Conservation (phyloP, 2,113 vertebrate genomes). For the Erpornis zantholeuca region DNA sequence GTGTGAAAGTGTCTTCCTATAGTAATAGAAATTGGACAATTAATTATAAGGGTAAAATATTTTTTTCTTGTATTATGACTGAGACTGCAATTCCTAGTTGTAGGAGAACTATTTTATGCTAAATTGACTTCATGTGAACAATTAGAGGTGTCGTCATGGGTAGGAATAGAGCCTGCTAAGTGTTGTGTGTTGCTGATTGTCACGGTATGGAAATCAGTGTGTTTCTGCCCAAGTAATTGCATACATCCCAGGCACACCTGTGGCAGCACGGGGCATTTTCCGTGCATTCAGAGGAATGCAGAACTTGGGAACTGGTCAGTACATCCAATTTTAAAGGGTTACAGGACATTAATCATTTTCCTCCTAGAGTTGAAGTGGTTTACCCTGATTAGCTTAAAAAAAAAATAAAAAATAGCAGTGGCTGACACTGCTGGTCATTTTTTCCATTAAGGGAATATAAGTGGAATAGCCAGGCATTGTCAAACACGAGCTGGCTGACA, state of each 20-base stretch:
- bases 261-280: not conserved
- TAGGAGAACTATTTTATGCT: not conserved
- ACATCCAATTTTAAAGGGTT: not conserved
- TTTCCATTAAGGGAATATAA: not conserved
- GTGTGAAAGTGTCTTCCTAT: not conserved
- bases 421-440: not conserved
- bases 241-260: not conserved
- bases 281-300: not conserved
- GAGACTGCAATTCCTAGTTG: not conserved
- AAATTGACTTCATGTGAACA: not conserved
- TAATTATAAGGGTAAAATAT: slow-evolving; percentile 9
- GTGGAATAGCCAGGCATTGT: not conserved
- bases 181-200: not conserved
- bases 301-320: not conserved
- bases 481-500: not conserved
- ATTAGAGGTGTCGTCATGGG: not conserved
- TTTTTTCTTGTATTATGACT: not conserved
- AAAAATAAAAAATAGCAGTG: not conserved
- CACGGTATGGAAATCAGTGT: not conserved
- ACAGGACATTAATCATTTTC: not conserved
- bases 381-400: not conserved
- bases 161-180: not conserved
- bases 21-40: not conserved
- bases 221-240: not conserved
- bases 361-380: not conserved